Percentiles rank a stretch among this genome's conserved stretches.
phyloP scores from a whole-genome alignment of 1,140 invertebrate genomes.

The Spodoptera frugiperda region DNA sequence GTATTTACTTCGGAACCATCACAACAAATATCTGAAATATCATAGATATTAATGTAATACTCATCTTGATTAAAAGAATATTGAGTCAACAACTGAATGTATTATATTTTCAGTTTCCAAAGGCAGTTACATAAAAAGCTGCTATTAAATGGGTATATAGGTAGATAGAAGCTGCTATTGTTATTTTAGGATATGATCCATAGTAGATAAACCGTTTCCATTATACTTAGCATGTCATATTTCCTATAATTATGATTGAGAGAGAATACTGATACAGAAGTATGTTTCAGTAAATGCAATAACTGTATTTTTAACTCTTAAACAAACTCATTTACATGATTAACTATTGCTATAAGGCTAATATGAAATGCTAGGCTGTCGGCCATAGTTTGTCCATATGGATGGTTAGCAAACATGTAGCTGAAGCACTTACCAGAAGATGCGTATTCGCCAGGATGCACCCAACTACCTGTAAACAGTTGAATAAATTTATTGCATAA shows the following conservation, averaged over 20 bases:
- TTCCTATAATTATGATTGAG: too few relatives aligned
- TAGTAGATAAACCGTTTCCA: not conserved
- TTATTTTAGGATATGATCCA: not conserved
- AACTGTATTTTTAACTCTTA: too few relatives aligned
- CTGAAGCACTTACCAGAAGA: constrained; percentile 94
- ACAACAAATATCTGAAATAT: too few relatives aligned
- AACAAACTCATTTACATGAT: too few relatives aligned
- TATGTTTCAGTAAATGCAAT: too few relatives aligned
- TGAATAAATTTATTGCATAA: constrained; percentile 10
- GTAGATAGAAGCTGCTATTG: constrained; percentile 6
- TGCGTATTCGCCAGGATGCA: constrained; percentile 99
- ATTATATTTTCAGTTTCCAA: not conserved
- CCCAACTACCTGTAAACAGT: constrained; percentile 93
- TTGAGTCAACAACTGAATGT: too few relatives aligned
- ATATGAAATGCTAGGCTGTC: too few relatives aligned
- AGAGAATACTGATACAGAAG: too few relatives aligned
- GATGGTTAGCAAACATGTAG: constrained; percentile 7
- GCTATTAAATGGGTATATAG: not conserved
- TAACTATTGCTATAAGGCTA: too few relatives aligned
- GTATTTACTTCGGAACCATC: too few relatives aligned
- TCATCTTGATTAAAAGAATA: too few relatives aligned
- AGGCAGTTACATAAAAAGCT: not conserved
- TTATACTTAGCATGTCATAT: not conserved
- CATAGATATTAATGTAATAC: too few relatives aligned
- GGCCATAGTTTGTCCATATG: constrained; percentile 1